Evolutionary conservation across 2,113 vertebrate species (phyloP), one percentile per base, ranked within the genome.

Genomic region (Acanthochromis polyacanthus): DNA sequence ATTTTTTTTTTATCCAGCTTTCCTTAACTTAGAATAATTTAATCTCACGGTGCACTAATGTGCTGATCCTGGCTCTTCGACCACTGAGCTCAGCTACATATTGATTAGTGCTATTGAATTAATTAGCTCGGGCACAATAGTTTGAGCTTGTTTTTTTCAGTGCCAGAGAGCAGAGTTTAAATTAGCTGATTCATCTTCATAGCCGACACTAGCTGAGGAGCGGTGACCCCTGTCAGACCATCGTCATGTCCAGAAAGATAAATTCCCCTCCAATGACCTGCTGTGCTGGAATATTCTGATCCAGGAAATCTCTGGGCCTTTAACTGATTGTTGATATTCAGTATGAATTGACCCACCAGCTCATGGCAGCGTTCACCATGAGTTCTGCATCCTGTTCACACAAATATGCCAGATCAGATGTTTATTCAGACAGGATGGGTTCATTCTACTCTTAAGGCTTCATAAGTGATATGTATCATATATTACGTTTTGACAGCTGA

Each of bases 181-280:
- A 88, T 85, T 40, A 84, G 85, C 86, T 88, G 60, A 90, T 89
- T 90, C 78, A 86, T 91, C 84, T 87, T 72, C 43, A 50, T 69
- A 80, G 56, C 32, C 79, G 75, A 90, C 60, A 74, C 12, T 36
- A 57, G 82, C 79, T 77, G 50, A n/a, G 71, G 74, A 72, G 73
- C 80, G 58, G 65, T 87, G 85, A 88, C 78, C 86, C 78, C 63
- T 66, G 40, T 74, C 68, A 62, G 38, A 53, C 72, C 56, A 56
- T 68, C 71, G 67, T 15, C 19, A 30, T 70, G 61, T 80, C 78
- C 80, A 86, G 71, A 55, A 69, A 89, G 59, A 86, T 70, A 63
- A 73, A 71, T 67, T 66, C 22, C 76, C 53, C 61, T 70, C 60
- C 70, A 15, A 3, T 85, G 82, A 78, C 53, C 78, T 57, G 67